These are phyloP conservation scores for Portunus trituberculatus DNA, from an alignment of 1,140 invertebrate genomes.

Conservation along the genomic window DNA sequence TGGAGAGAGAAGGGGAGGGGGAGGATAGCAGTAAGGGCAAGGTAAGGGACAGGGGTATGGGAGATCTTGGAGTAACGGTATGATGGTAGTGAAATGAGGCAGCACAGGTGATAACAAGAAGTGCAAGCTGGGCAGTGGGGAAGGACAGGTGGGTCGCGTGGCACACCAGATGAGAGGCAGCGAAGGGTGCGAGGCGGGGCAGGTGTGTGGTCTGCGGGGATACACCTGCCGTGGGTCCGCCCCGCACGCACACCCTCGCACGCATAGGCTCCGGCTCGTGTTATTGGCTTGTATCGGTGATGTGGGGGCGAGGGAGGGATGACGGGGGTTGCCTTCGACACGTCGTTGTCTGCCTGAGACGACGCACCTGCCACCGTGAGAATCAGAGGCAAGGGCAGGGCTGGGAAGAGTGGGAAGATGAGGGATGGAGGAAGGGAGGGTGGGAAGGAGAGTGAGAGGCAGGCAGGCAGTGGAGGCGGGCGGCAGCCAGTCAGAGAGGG, in stretches of 20 bases:
- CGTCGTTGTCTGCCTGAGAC: not conserved
- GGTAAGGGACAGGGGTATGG: not conserved
- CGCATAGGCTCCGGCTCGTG: not conserved
- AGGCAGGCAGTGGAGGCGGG: not conserved
- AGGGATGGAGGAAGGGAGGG: not conserved
- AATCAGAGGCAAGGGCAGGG: not conserved
- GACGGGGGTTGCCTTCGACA: not conserved
- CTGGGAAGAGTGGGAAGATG: not conserved
- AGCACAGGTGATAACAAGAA: not conserved
- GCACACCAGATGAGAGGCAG: not conserved
- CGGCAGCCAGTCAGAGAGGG: not conserved
- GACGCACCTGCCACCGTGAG: conserved; percentile 16
- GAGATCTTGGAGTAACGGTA: no score
- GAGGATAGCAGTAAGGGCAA: not conserved
- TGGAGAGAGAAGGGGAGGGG: not conserved
- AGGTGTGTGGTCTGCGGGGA: not conserved
- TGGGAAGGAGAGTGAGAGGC: not conserved
- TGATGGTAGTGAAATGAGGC: not conserved
- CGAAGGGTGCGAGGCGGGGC: not conserved
- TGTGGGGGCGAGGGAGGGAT: not conserved
- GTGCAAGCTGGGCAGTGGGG: not conserved
- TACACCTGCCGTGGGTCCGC: not conserved
- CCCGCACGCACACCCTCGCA: not conserved
- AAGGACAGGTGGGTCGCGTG: not conserved
- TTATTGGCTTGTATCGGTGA: not conserved